Evolutionary conservation across 2,888 invertebrate species (phyloP).

Genomic region (Hirtodrosophila cameraria): DNA sequence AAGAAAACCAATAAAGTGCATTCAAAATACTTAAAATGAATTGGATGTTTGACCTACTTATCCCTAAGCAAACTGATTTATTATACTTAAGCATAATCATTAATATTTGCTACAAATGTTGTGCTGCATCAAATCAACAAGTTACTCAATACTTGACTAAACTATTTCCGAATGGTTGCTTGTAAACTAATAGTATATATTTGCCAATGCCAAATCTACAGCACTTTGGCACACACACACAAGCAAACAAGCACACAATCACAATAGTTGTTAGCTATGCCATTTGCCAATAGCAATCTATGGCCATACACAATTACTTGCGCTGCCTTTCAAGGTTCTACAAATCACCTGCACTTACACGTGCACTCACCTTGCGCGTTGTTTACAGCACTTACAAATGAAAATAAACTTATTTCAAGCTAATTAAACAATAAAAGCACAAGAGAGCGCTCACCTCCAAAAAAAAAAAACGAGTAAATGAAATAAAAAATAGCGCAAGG

Average conservation of each 20-base stretch:
- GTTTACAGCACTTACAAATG: conserved; percentile 74
- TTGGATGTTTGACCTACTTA: too few relatives aligned
- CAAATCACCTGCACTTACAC: conserved; percentile 62
- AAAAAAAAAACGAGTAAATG: conserved; percentile 53
- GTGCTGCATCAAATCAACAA: conserved; percentile 13
- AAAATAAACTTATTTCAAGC: conserved; percentile 80
- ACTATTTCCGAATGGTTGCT: conserved; percentile 20
- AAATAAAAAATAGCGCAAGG: conserved; percentile 29
- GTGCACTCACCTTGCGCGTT: conserved; percentile 52
- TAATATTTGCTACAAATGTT: conserved; percentile 14
- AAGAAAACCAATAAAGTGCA: too few relatives aligned
- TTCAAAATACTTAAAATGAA: too few relatives aligned
- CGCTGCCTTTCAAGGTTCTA: conserved; percentile 63
- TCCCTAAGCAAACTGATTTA: too few relatives aligned
- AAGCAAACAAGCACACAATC: not conserved
- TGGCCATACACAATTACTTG: conserved; percentile 42
- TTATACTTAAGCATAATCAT: not conserved
- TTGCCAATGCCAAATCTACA: conserved; percentile 32
- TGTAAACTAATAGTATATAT: conserved; percentile 36
- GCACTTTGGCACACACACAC: conserved; percentile 15
- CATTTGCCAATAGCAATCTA: conserved; percentile 41
- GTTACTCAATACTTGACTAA: conserved; percentile 16
- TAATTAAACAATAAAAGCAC: conserved; percentile 76
- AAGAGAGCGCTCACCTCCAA: conserved; percentile 31
- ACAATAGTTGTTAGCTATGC: conserved; percentile 7